A percentile compares a stretch with the other conserved stretches of the same genome.
phyloP scores from a whole-genome alignment of 2,888 invertebrate genomes.

The Elysia crispata region DNA sequence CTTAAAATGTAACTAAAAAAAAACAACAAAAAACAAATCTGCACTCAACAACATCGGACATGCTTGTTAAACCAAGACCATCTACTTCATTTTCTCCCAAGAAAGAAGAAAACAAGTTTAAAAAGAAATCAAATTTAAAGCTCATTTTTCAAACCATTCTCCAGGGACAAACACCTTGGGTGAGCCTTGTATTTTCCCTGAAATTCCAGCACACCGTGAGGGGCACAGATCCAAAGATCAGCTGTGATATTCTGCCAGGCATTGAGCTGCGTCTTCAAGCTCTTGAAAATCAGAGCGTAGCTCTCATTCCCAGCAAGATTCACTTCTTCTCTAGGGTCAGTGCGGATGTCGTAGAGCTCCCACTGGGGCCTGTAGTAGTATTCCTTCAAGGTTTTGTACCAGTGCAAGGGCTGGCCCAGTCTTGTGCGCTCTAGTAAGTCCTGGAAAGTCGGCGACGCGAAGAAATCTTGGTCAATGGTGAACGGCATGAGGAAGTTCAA shows the following conservation, averaged over 20 bases:
- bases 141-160: constrained; percentile 60
- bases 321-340: constrained; percentile 86
- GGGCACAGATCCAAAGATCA: constrained; percentile 95
- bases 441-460: constrained; percentile 92
- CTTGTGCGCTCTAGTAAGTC: constrained; percentile 90
- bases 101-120: too few relatives aligned
- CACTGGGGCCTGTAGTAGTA: constrained; percentile 93
- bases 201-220: constrained; percentile 86
- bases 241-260: constrained; percentile 87
- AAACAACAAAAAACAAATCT: too few relatives aligned
- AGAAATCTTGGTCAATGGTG: constrained; percentile 95
- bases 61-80: too few relatives aligned
- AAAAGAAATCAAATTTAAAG: not conserved
- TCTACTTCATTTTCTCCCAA: too few relatives aligned
- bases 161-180: constrained; percentile 83
- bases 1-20: too few relatives aligned
- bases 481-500: constrained; percentile 91
- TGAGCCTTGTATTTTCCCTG: constrained; percentile 81
- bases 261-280: constrained; percentile 81
- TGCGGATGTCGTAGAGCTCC: constrained; percentile 90
- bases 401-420: constrained; percentile 83
- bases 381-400: constrained; percentile 87
- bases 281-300: constrained; percentile 77
- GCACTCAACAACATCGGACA: too few relatives aligned
- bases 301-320: constrained; percentile 83